A percentile compares a stretch with the other conserved stretches of the same genome.
These are phyloP conservation scores for Lepidochrysops patricia DNA, from an alignment of 2,888 invertebrate genomes.

Conservation along the genomic window DNA sequence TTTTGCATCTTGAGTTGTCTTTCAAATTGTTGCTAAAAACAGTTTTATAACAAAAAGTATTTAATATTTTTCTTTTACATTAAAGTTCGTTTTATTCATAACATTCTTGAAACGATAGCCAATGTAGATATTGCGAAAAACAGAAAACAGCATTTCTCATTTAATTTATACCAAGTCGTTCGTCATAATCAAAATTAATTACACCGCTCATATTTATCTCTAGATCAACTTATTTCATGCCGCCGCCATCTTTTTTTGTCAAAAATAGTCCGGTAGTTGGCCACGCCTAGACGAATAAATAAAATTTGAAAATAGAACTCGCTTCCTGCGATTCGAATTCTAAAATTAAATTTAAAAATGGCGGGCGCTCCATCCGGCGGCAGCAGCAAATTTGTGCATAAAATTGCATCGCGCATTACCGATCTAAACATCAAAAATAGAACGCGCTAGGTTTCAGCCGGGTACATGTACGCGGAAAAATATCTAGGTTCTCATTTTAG, in stretches of 20 bases:
- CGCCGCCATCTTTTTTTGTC: slow-evolving; percentile 23
- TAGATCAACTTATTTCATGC: slow-evolving; percentile 17
- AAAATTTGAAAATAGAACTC: slow-evolving; percentile 58
- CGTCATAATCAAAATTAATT: not conserved
- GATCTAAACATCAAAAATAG: slow-evolving; percentile 73
- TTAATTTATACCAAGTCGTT: not conserved
- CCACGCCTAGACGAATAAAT: slow-evolving; percentile 62
- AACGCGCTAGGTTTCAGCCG: slow-evolving; percentile 44
- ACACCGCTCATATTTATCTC: not conserved
- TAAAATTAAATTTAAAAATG: slow-evolving; percentile 66
- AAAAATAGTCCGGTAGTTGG: slow-evolving; percentile 25
- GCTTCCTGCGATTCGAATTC: slow-evolving; percentile 60
- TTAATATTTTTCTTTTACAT: too few species aligned
- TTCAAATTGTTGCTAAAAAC: too few species aligned
- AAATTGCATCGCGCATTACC: slow-evolving; percentile 67
- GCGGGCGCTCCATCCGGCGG: slow-evolving; percentile 41
- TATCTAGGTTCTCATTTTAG: not conserved
- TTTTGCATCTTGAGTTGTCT: too few species aligned
- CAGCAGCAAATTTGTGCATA: slow-evolving; percentile 65
- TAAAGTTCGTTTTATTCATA: too few species aligned
- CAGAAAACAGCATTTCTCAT: not conserved
- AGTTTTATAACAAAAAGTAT: too few species aligned
- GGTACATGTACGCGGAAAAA: slow-evolving; percentile 30
- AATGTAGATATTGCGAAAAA: not conserved
- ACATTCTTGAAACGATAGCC: too few species aligned